phyloP scores from a whole-genome alignment of 2,888 invertebrate species.

The Copidosoma aretas region DNA sequence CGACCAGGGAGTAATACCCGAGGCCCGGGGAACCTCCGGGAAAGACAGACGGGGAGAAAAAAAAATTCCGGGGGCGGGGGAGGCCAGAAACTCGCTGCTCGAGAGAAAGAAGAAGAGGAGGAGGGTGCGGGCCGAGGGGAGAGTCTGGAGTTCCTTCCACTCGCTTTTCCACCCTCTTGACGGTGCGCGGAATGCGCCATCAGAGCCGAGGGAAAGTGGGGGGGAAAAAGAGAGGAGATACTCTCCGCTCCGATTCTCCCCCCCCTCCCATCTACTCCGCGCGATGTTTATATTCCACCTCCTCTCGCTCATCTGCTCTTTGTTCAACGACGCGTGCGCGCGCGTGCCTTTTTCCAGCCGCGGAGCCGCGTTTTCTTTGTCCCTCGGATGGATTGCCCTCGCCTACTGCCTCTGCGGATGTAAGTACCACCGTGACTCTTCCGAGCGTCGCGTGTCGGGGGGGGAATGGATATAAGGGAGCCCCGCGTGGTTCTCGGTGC shows the following conservation, averaged over 20 bases:
- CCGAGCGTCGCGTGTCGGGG: no score
- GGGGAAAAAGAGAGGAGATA: conserved; percentile 13
- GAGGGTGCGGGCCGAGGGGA: conserved; percentile 17
- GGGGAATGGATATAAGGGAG: no score
- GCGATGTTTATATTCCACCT: not conserved
- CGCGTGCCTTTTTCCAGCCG: conserved; percentile 12
- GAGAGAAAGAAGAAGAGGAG: not conserved
- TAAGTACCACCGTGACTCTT: no score
- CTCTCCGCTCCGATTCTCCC: conserved; percentile 31
- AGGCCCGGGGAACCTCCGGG: not conserved
- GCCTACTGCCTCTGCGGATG: no score
- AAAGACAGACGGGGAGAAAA: not conserved
- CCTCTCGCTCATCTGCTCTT: not conserved
- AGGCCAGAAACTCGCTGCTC: not conserved
- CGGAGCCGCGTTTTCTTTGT: conserved; percentile 29
- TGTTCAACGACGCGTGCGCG: conserved; percentile 7
- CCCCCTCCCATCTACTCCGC: conserved; percentile 2
- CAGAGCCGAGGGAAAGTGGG: conserved; percentile 19
- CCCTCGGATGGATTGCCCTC: not conserved
- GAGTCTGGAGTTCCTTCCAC: conserved; percentile 36
- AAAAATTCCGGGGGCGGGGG: conserved; percentile 8
- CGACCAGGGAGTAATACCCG: conserved; percentile 1
- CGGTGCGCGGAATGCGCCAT: conserved; percentile 34
- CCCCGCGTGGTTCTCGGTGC: no score
- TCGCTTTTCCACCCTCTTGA: conserved; percentile 39